Base-by-base conservation (phyloP, 2,113 vertebrate species). In the Oncorhynchus keta region DNA sequence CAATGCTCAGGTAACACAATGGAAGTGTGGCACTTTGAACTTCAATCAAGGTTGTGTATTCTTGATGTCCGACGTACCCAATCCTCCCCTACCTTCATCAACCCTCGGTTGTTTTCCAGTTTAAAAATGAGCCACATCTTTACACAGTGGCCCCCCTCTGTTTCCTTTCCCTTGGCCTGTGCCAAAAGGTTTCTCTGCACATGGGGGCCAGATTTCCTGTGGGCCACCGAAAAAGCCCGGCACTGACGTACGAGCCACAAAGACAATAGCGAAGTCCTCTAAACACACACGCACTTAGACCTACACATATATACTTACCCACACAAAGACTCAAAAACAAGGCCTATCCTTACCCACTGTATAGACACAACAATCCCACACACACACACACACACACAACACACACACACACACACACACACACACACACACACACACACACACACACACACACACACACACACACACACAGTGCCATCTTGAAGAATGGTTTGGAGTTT, bases 121-220 rank as follows among this genome's bases (percentile, higher is more conserved):
- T 86, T 91, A 83, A 84, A 84, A 90, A 83, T 91, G 90, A 92
- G 92, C 91, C 91, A 89, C 81, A 92, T 92, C 90, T 91, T 83
- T 77, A 77, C 80, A 82, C 70, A 1, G 72, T 74, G 64, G 74
- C 79, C 76, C 67, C 73, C 75, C 64, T 72, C 74, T 77, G 87
- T 90, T 93, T 94, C 93, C 93, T 92, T 89, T 91, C 91, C 85
- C 88, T 87, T 80, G 84, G 85, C 89, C 89, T 86, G 84, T 90
- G 92, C 92, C 93, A 92, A 92, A 93, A 94, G 93, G 93, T 94
- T 93, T 88, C 90, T 85, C 85, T 84, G 88, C 93, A 94, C 91
- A 93, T 93, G 92, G 92, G 87, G 88, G 88, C 87, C 89, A 76
- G 85, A 89, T 87, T 93, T 94, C 93, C 93, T 93, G 92, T 89